Base-by-base conservation (phyloP, 2,797 vertebrate species). In the Otus scops region DNA sequence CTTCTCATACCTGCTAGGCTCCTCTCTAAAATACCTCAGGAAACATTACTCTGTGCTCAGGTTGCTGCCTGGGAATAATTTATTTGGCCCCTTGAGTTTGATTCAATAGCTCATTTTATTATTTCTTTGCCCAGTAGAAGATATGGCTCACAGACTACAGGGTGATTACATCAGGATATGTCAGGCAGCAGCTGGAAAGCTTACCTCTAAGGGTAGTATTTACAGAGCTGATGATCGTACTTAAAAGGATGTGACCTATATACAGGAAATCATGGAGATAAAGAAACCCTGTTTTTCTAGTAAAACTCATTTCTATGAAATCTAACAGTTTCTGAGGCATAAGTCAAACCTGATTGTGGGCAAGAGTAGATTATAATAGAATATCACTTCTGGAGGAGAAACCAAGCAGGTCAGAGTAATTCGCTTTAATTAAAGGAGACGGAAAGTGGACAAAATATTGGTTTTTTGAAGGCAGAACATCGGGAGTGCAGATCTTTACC, bases 201-300 rank as follows among this genome's bases (percentile, higher is more conserved):
- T 74, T 77, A 80, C 86, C 68, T 63, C 50, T 71, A 47, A 83
- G 51, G 43, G 27, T 5, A 69, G 47, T 64, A 69, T 77, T 91
- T 85, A 60, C 74, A 87, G 86, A 92, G 38, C 32, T 85, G 70
- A 54, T 82, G 83, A 82, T 69, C 6, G 2, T 43, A 64, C 48
- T 87, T 87, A 19, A 79, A 91, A 92, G 82, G 48, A 92, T 93
- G 51, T 76, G 60, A 82, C 53, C 86, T 16, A 2, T 43, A 68
- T 18, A 83, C 71, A 91, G 96, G 95, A 96, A 95, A 87, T 92
- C 28, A 36, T 14, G 26, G n/a, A 90, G 70, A 93, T 95, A 82
- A 90, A 88, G 53, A 83, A 92, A 53, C 12, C 10, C 43, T 89
- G 30, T 34, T 93, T 92, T 80, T 88, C 82, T 74, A 57, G 27